These are phyloP conservation scores for Alsophila aescularia DNA, from an alignment of 2,888 invertebrate genomes.

Conservation along the genomic window DNA sequence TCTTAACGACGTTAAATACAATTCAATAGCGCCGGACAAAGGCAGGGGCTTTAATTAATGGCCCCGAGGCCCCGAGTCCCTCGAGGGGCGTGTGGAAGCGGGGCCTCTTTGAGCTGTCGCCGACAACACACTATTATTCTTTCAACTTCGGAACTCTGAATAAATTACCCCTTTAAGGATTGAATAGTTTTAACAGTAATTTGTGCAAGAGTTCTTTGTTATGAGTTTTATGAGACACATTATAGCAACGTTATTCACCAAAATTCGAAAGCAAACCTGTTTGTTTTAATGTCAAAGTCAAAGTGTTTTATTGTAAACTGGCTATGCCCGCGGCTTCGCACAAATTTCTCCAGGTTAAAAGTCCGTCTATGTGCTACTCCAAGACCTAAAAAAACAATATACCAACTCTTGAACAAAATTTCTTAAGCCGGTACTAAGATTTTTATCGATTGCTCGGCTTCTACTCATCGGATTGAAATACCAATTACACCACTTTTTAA, in stretches of 20 bases:
- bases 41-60: constrained; percentile 35
- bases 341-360: no score
- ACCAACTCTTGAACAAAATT: no score
- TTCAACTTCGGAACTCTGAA: constrained; percentile 35
- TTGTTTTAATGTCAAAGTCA: no score
- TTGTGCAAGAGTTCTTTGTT: constrained; percentile 6
- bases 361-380: no score
- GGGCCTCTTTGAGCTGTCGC: constrained; percentile 30
- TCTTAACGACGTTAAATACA: constrained; percentile 39
- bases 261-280: no score
- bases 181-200: constrained; percentile 32
- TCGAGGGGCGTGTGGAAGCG: not conserved
- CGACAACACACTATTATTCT: constrained; percentile 37
- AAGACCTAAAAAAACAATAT: no score
- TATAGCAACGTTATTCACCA: not conserved
- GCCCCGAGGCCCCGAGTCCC: constrained; percentile 17
- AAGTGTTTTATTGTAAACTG: no score
- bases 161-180: constrained; percentile 33
- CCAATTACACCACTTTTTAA: no score
- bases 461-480: no score
- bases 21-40: constrained; percentile 38
- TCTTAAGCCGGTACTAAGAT: no score
- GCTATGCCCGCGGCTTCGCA: no score
- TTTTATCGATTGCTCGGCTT: no score
- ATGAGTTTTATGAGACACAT: constrained; percentile 1